Evolutionary conservation across 2,888 invertebrate genomes (phyloP).

Genomic region (Zaprionus lineosus): DNA sequence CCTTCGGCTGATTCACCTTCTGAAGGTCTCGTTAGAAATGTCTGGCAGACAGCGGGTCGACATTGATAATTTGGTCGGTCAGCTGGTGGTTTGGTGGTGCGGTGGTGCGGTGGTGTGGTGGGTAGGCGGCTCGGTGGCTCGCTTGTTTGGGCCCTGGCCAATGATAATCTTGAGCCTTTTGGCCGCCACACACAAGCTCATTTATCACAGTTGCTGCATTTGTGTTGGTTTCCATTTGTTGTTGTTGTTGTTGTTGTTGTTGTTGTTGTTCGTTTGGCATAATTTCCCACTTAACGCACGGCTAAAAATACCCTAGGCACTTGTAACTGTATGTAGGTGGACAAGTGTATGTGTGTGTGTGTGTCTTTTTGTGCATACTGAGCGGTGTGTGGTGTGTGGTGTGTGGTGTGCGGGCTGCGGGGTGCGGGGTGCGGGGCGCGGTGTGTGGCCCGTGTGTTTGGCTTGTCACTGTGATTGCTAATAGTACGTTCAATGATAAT

Average conservation of each 20-base stretch:
- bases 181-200: slow-evolving; percentile 64
- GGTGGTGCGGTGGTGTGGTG: too few relatives aligned
- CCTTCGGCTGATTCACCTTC: slow-evolving; percentile 47
- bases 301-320: slow-evolving; percentile 65
- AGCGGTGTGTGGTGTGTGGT: too few relatives aligned
- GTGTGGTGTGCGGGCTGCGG: too few relatives aligned
- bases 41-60: slow-evolving; percentile 59
- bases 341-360: slow-evolving; percentile 26
- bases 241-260: slow-evolving; percentile 17
- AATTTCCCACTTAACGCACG: slow-evolving; percentile 75
- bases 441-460: slow-evolving; percentile 14
- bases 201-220: slow-evolving; percentile 63
- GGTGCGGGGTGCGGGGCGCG: too few relatives aligned
- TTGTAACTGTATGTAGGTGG: slow-evolving; percentile 18
- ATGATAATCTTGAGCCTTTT: slow-evolving; percentile 61
- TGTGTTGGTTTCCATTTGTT: slow-evolving; percentile 35
- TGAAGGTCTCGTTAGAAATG: slow-evolving; percentile 14
- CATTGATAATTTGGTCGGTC: slow-evolving; percentile 17
- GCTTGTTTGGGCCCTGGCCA: slow-evolving; percentile 28
- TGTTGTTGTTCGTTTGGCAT: slow-evolving; percentile 49
- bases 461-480: slow-evolving; percentile 68
- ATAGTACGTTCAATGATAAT: slow-evolving; percentile 70
- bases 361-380: too few relatives aligned
- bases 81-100: not conserved
- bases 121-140: slow-evolving; percentile 3